phyloP scores from a whole-genome alignment of 2,888 invertebrate species.

The Temnothorax ravouxi region DNA sequence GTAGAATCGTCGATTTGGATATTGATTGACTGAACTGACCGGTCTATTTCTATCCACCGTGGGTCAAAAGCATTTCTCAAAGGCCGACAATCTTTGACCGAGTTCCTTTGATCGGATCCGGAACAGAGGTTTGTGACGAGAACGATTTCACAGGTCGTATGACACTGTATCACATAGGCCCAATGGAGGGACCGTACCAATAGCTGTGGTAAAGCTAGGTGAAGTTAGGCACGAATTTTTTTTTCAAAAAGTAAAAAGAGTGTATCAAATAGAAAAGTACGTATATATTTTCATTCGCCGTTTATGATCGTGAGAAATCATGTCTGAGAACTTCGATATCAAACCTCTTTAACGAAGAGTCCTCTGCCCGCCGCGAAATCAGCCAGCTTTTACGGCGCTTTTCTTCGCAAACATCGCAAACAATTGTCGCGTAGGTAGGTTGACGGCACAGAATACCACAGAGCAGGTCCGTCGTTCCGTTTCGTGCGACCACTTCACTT shows the following conservation, averaged over 20 bases:
- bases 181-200: background rate
- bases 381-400: conserved; percentile 35
- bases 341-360: background rate
- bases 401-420: conserved; percentile 60
- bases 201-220: background rate
- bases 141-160: conserved; percentile 53
- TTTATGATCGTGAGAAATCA: background rate
- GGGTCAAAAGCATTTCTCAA: conserved; percentile 66
- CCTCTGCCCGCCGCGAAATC: background rate
- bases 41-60: conserved; percentile 58
- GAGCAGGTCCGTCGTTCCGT: conserved; percentile 77
- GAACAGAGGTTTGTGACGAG: conserved; percentile 49
- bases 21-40: conserved; percentile 65
- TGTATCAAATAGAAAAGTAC: background rate
- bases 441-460: conserved; percentile 72
- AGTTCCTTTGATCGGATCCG: conserved; percentile 57
- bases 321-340: background rate
- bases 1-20: conserved; percentile 56
- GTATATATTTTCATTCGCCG: background rate
- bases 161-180: conserved; percentile 26
- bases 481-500: conserved; percentile 80
- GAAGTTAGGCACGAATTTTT: background rate
- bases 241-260: background rate
- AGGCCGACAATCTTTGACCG: conserved; percentile 70
- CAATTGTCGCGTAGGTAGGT: conserved; percentile 74